Evolutionary conservation across 2,113 vertebrate species (phyloP), one percentile per base, ranked within the genome.

Genomic region (Ammodytes marinus): DNA sequence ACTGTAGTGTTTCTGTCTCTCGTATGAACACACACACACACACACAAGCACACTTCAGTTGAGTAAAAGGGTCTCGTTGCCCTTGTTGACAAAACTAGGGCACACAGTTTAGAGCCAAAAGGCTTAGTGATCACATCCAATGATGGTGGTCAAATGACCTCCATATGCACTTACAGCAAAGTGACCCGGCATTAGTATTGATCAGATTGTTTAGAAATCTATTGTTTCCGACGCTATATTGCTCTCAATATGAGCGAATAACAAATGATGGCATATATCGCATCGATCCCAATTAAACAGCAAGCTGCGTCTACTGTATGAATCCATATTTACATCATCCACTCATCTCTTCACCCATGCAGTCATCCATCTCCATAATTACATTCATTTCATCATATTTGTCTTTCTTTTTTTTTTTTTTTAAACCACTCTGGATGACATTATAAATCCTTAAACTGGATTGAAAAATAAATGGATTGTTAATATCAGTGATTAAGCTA

Each of bases 381-480:
- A 27, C 37, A 60, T 43, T 15, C 37, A 61, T 75, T 57, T 42
- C 37, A 67, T 67, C 54, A 43, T 19, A 67, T n/a, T 53, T 4
- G 27, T 55, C 53, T 11, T 17, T 19, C 73, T 79, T 79, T 73
- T 49, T 19, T 76, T 79, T 79, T 73, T 49, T 53, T 77, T 76
- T 80, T 73, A 15, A n/a, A 52, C 2, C 60, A 57, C 52, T 35
- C 61, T 47, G 11, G 54, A 4, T 19, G 11, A 53, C 80, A 27
- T 27, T 27, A 27, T 3, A 63, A 85, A 86, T 61, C 54, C 59
- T 71, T 79, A 55, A 14, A 45, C 50, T 69, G n/a, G 40, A 63
- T 40, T 64, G 63, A 79, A 78, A 70, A 42, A 65, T 54, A 79
- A 80, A 85, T 77, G 63, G 46, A 68, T 58, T 69, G 69, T 54